Evolutionary conservation across 2,797 vertebrate genomes (phyloP), one percentile per base, ranked within the genome.

Genomic region (Enteromius viviparus): DNA sequence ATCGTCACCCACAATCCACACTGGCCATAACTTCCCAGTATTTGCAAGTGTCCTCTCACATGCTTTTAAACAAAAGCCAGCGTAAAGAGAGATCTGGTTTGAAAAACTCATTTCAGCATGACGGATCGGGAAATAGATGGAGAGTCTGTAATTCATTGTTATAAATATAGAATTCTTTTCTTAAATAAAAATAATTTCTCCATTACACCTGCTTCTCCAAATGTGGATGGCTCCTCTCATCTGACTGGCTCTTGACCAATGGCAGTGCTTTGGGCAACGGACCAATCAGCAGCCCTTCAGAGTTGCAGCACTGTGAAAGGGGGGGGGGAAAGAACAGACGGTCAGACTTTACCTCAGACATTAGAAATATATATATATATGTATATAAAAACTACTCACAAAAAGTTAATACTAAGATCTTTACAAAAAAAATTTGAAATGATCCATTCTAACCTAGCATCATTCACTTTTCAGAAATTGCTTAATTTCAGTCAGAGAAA

Each of bases 271-370:
- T 89, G 91, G 91, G 89, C 92, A 90, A 87, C 84, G 91, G 94
- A 92, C 78, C 86, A 89, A 91, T 95, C 96, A 96, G 95, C 94
- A 92, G 93, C 90, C 95, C 93, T 95, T 96, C 96, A 98, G 90
- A 92, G 96, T 93, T 92, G 96, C 90, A 95, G 95, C 90, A 93
- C 97, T 99, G 93, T 45, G 42, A 45, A 89, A 95, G 90, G 87
- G 94, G 86, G 90, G 91, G 94, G 86, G 89, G 91, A 86, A 92
- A 93, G 87, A 91, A 93, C 84, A 91, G 90, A 91, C 86, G 85
- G 85, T 83, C 83, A 83, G 77, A 75, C 6, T 68, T 62, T 42
- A 64, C 26, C 7, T 11, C 6, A 29, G 9, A 21, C 45, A 53
- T 51, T 26, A 80, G 66, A 32, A 7, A 29, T 6, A 60, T 23